Base-by-base conservation (phyloP, 2,113 vertebrate species). In the Zosterops hypoxanthus region DNA sequence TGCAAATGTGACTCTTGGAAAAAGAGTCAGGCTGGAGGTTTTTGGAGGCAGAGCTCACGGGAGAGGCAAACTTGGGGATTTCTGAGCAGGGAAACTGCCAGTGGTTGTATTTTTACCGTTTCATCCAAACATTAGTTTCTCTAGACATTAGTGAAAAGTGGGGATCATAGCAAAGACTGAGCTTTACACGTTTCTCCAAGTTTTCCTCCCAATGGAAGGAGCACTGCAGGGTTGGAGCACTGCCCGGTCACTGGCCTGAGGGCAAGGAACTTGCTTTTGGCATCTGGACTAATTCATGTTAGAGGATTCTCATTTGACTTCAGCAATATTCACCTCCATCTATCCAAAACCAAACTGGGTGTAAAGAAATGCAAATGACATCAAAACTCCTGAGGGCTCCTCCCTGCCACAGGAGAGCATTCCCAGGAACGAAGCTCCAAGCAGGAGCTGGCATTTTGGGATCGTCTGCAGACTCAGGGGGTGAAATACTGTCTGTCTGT, bases 231-330 rank as follows among this genome's bases (percentile, higher is more conserved):
- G 53, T 86, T 81, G 65, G 70, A 84, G 29, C 1, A 0, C 52
- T 66, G 47, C 42, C 39, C 0, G 0, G n/a, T 1, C 3, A 0
- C 72, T 28, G 41, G 52, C 83, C 73, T 0, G 0, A 69, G 63
- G 66, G 66, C 53, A 68, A 47, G 4, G 34, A 79, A 34, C 50
- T 52, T 21, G 55, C 71, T 66, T 65, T 9, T 14, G 6, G 80
- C 64, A 29, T 53, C 82, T 77, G 76, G 24, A 71, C n/a, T 88
- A 80, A 80, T 70, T 55, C 46, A 14, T 34, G 42, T 69, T 15
- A 82, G 31, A 57, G 79, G 16, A 59, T 34, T 60, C 57, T 46
- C 60, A 49, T 72, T 46, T 16, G 8, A 61, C 69, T 79, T 42
- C 73, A 76, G 63, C 63, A 70, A 59, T 53, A 88, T 75, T 53